A percentile compares a stretch with the other conserved stretches of the same genome.
These are phyloP conservation scores for Chrysemys picta DNA, from an alignment of 2,113 vertebrate species.

Conservation along the genomic window DNA sequence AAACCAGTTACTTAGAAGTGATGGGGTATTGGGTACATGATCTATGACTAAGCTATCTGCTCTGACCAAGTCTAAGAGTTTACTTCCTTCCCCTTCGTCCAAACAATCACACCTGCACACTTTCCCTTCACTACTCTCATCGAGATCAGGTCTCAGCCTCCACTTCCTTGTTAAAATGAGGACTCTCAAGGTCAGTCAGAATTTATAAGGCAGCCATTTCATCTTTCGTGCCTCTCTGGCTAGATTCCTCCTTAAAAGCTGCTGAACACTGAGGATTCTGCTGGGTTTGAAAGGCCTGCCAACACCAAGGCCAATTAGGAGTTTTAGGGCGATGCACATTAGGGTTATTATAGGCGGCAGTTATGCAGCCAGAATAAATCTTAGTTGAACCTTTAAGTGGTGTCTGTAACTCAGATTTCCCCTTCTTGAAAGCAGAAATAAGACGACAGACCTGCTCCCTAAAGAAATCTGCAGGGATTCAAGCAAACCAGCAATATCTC, in stretches of 20 bases:
- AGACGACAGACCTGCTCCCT: constrained; percentile 40
- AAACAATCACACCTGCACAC: neutral
- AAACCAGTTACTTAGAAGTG: neutral
- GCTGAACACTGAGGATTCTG: constrained; percentile 68
- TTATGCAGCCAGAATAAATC: constrained; percentile 77
- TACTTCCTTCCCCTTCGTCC: neutral
- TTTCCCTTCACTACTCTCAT: neutral
- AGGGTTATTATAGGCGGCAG: constrained; percentile 75
- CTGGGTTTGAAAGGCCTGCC: constrained; percentile 71
- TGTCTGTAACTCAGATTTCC: constrained; percentile 68
- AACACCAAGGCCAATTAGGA: constrained; percentile 73
- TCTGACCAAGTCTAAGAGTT: neutral
- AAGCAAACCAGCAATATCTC: constrained; percentile 32
- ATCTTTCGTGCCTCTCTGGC: constrained; percentile 71
- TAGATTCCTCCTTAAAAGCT: constrained; percentile 72
- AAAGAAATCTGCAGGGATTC: constrained; percentile 43
- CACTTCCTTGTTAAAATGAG: constrained; percentile 52
- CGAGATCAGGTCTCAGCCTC: constrained; percentile 17
- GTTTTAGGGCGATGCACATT: constrained; percentile 75
- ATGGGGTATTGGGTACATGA: fast-evolving
- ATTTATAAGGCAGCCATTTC: constrained; percentile 73
- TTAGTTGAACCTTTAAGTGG: constrained; percentile 70
- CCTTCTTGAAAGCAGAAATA: constrained; percentile 63
- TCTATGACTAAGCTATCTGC: neutral
- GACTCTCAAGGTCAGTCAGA: constrained; percentile 72